Base-by-base conservation (phyloP, 1,140 invertebrate species). In the Sycobia sp. region DNA sequence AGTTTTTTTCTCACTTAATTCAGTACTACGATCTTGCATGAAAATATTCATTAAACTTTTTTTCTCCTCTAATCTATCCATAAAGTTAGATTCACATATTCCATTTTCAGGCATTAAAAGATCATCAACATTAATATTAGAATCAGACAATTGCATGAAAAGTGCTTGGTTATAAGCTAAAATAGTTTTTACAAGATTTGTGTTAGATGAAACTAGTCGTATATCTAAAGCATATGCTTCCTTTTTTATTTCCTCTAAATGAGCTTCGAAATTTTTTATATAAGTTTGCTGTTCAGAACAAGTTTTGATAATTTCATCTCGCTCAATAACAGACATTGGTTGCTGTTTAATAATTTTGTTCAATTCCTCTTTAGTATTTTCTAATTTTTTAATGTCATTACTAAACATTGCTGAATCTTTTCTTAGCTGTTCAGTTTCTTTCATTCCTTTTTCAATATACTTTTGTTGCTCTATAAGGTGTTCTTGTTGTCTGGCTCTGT, bases 201-300 rank as follows among this genome's bases (percentile, higher is more conserved):
- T 70, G 39, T 62, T 73, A 16, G 62, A 38, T 7, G 66, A 63
- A 10, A 75, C 67, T 22, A 71, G 62, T 61, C 74, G 71, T 1
- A 79, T 72, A 27, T 78, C 75, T 23, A 75, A 61, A 18, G 67
- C 63, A 32, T 72, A 79, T 10, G 69, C 3, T 55, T 77, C 70
- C 27, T 77, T 78, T 29, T 74, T 38, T 22, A 77, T 67, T n/a
- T 78, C 77, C 57, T 71, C 66, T 7, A 78, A 65, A 65, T 75
- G 71, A 25, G 69, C 67, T 18, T 76, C 63, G 53, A 73, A 73
- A 50, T 70, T 63, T 9, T 69, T 46, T 3, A 74, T 68, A 25
- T 69, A 71, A 53, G 68, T 70, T 27, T 72, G 61, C 11, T 75
- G 55, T 22, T 73, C 68, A 4, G 25, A 36, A 56, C 73, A 79